These are phyloP conservation scores for Antheraea assamensis DNA, from an alignment of 2,888 invertebrate genomes.

Conservation along the genomic window DNA sequence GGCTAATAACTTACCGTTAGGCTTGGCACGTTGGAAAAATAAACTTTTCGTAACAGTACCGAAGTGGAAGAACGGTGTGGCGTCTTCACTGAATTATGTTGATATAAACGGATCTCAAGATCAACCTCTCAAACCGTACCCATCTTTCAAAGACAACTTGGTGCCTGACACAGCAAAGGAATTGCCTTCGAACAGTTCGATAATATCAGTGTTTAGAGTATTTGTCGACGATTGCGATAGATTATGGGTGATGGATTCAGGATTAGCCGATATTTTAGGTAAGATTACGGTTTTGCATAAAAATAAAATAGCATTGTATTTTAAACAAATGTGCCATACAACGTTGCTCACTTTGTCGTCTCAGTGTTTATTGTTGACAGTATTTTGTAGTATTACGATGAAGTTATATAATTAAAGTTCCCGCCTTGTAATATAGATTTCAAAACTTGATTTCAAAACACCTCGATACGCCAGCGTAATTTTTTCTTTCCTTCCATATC, in stretches of 20 bases:
- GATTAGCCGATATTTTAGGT: slow-evolving; percentile 88
- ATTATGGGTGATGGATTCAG: slow-evolving; percentile 92
- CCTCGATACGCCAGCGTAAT: not conserved
- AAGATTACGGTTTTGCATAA: slow-evolving; percentile 36
- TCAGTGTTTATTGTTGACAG: not conserved
- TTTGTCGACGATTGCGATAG: slow-evolving; percentile 89
- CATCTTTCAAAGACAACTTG: slow-evolving; percentile 89
- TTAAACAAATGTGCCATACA: not conserved
- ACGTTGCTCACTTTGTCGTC: not conserved
- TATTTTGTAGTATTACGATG: not conserved
- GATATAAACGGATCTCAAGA: slow-evolving; percentile 85
- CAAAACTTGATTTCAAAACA: too few relatives aligned
- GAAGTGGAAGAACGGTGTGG: slow-evolving; percentile 87
- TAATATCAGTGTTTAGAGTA: slow-evolving; percentile 88
- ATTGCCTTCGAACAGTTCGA: slow-evolving; percentile 81
- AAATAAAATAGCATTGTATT: not conserved
- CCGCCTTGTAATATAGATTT: not conserved
- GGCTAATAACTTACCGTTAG: slow-evolving; percentile 86
- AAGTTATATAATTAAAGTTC: not conserved
- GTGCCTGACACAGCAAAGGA: slow-evolving; percentile 80
- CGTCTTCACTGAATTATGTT: slow-evolving; percentile 86
- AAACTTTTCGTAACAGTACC: slow-evolving; percentile 87
- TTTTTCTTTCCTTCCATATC: not conserved
- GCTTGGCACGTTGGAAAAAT: slow-evolving; percentile 87
- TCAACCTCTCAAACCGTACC: slow-evolving; percentile 88